Conservation (phyloP, 2,888 invertebrate genomes). For the Euclidia mi region DNA sequence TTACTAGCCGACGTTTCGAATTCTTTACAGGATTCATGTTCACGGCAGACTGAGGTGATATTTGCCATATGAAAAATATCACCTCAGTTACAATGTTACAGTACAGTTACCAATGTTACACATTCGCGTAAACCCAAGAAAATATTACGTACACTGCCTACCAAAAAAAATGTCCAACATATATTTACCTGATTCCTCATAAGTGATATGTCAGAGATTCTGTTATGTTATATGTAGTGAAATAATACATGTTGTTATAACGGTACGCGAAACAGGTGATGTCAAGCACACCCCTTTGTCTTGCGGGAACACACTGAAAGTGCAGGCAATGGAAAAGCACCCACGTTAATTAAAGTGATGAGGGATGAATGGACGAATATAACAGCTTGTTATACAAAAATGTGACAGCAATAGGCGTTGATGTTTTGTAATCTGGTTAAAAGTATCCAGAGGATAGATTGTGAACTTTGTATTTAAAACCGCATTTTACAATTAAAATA, state of each 20-base stretch:
- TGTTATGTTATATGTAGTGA: constrained; percentile 17
- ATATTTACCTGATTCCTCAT: constrained; percentile 32
- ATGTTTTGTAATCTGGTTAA: not conserved
- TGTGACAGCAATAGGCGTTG: too few species aligned
- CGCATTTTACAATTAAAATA: too few species aligned
- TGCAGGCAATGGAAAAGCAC: constrained; percentile 41
- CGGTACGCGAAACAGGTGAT: constrained; percentile 54
- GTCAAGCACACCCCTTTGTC: constrained; percentile 60
- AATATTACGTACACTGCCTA: constrained; percentile 4
- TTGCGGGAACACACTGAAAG: constrained; percentile 46
- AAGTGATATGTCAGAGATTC: constrained; percentile 25
- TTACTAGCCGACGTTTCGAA: too few species aligned
- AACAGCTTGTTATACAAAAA: not conserved
- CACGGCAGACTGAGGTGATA: too few species aligned
- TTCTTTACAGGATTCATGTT: too few species aligned
- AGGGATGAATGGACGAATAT: constrained; percentile 1
- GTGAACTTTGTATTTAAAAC: too few species aligned
- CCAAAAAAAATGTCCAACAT: constrained; percentile 21
- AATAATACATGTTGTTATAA: constrained; percentile 28
- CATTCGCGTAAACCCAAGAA: too few species aligned
- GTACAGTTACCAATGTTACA: too few species aligned
- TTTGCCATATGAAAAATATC: too few species aligned
- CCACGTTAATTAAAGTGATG: constrained; percentile 22
- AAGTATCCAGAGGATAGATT: too few species aligned
- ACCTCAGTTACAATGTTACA: too few species aligned